Evolutionary conservation across 2,113 vertebrate genomes (phyloP).

Genomic region (Campylorhamphus procurvoides): DNA sequence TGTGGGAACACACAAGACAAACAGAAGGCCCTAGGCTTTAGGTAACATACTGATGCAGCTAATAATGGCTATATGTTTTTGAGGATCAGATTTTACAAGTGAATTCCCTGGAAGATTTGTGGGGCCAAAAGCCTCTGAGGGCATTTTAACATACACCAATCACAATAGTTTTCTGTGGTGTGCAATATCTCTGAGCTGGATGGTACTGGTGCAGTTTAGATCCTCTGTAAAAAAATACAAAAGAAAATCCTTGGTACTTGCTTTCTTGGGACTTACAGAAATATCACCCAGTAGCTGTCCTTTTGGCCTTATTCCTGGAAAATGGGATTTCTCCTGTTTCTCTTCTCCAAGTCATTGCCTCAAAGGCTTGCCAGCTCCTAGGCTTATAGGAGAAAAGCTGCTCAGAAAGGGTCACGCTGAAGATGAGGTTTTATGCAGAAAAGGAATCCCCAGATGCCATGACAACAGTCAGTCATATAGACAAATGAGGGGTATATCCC

Average conservation of each 20-base stretch:
- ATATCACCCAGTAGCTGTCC: neutral
- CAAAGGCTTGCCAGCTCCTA: neutral
- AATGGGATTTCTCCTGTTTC: neutral
- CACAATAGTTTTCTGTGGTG: neutral
- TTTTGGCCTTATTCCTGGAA: neutral
- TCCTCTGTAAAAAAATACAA: neutral
- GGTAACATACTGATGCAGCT: neutral
- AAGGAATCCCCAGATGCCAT: accelerated
- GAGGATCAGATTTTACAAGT: neutral
- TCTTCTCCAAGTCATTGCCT: neutral
- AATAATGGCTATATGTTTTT: neutral
- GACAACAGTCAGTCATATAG: accelerated
- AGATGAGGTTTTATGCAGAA: neutral
- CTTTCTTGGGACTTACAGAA: neutral
- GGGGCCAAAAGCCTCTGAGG: accelerated
- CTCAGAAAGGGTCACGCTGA: neutral
- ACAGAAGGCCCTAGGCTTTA: neutral
- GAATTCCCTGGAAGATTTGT: neutral
- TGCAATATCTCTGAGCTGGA: neutral
- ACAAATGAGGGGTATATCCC: neutral
- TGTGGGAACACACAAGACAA: neutral
- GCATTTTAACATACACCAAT: neutral
- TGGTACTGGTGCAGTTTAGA: accelerated
- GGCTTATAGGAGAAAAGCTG: neutral
- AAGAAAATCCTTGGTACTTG: neutral